A percentile compares a stretch with the other conserved stretches of the same genome.
These are phyloP conservation scores for Periparus ater DNA, from an alignment of 2,797 vertebrate species.

Conservation along the genomic window DNA sequence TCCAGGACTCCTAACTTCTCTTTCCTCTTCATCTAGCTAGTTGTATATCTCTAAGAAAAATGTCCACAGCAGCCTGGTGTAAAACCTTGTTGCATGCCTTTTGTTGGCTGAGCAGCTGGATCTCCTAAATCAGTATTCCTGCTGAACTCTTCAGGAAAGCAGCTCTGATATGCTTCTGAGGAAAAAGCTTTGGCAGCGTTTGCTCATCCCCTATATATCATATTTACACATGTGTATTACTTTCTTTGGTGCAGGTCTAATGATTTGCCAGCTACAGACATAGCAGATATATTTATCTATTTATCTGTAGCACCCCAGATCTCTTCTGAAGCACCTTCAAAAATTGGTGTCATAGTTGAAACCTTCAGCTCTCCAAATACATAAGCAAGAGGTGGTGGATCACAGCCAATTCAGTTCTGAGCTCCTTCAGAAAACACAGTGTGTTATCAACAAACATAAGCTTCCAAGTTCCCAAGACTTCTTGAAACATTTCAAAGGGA, in stretches of 20 bases:
- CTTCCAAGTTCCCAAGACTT: not conserved
- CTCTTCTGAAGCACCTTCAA: not conserved
- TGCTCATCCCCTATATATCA: not conserved
- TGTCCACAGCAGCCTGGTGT: not conserved
- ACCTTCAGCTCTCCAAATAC: not conserved
- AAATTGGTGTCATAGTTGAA: not conserved
- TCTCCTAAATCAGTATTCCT: not conserved
- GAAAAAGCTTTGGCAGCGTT: not conserved
- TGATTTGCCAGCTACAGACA: not conserved
- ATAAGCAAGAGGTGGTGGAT: not conserved
- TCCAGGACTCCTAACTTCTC: not conserved
- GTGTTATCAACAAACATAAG: not conserved
- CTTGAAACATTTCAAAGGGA: not conserved
- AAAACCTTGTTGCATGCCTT: not conserved
- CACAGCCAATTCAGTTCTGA: not conserved
- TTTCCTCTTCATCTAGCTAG: not conserved
- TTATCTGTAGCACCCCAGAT: not conserved
- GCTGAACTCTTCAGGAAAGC: not conserved
- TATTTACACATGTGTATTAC: not conserved
- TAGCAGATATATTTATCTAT: not conserved
- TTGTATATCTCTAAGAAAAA: not conserved
- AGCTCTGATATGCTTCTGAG: not conserved
- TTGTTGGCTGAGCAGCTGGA: not conserved
- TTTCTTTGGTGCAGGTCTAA: not conserved
- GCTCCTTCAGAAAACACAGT: not conserved